Percentiles rank a stretch among this genome's conserved stretches.
phyloP scores from a whole-genome alignment of 2,797 vertebrate genomes.

The Takifugu ocellatus region DNA sequence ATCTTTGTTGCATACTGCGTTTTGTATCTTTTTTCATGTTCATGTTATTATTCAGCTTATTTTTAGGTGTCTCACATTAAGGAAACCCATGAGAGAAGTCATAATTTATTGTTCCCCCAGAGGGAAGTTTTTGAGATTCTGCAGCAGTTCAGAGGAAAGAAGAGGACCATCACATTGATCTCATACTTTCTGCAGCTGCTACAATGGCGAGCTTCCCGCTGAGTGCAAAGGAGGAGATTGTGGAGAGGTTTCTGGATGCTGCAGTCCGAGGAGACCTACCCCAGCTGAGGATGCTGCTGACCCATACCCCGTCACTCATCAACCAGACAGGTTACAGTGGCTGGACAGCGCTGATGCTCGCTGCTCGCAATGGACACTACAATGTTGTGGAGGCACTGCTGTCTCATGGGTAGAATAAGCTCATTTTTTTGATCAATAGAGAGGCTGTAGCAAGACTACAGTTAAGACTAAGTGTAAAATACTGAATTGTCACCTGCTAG shows the following conservation, averaged over 20 bases:
- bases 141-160: too few species aligned
- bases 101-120: too few species aligned
- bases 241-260: constrained; percentile 76
- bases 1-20: too few species aligned
- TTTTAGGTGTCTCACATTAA: too few species aligned
- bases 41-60: too few species aligned
- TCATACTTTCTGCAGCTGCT: not conserved
- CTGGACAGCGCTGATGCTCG: constrained; percentile 92
- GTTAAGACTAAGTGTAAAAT: not conserved
- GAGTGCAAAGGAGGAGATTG: constrained; percentile 66
- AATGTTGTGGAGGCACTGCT: constrained; percentile 76
- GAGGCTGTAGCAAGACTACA: too few species aligned
- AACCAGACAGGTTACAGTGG: constrained; percentile 77
- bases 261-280: constrained; percentile 80
- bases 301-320: constrained; percentile 70
- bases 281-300: constrained; percentile 70
- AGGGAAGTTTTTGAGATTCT: too few species aligned
- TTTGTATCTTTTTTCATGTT: too few species aligned
- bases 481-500: not conserved
- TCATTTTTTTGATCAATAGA: too few species aligned
- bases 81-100: too few species aligned
- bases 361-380: constrained; percentile 84
- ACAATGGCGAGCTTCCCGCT: constrained; percentile 69
- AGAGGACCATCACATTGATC: too few species aligned
- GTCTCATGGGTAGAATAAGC: constrained; percentile 76